Base-by-base conservation (phyloP, 2,113 vertebrate genomes). In the Ancistrus triradiatus region DNA sequence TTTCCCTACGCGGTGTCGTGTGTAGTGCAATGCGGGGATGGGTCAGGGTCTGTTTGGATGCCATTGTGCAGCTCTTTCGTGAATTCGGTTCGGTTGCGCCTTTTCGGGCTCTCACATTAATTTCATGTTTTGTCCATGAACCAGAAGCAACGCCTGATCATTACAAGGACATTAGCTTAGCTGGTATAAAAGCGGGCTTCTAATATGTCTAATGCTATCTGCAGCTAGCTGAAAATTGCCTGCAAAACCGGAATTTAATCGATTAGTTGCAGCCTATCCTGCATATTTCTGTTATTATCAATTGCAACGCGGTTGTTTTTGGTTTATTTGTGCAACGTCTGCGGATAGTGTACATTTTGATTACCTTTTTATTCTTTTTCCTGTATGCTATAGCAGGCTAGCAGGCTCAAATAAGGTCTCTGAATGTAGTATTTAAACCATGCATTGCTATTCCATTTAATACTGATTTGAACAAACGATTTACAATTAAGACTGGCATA, bases 141-240 rank as follows among this genome's bases (percentile, higher is more conserved):
- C n/a, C n/a, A n/a, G n/a, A n/a, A n/a, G n/a, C n/a, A n/a, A n/a
- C n/a, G n/a, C n/a, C n/a, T n/a, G n/a, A n/a, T n/a, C n/a, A n/a
- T n/a, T 48, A 44, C 22, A 58, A 64, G 59, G 53, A 35, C 71
- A 65, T 69, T 69, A 69, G 60, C 71, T 35, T 11, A 61, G 13
- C 28, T 46, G 47, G 37, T 47, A 1, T 46, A 25, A 11, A 56
- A 24, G 27, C 38, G 50, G 44, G 28, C 70, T 17, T 24, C 55
- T 57, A 6, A 19, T 8, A 9, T 21, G 31, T 42, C 18, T 7
- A 13, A 60, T 46, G 61, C 42, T 57, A 65, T 33, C 40, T 42
- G 42, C 18, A 18, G 71, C 71, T 69, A 69, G 61, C 66, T 65
- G 10, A 65, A n/a, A 65, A 52, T 73, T 60, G 61, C 47, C 7